Base-by-base conservation (phyloP, 2,888 invertebrate species). In the Microplitis deprimator region DNA sequence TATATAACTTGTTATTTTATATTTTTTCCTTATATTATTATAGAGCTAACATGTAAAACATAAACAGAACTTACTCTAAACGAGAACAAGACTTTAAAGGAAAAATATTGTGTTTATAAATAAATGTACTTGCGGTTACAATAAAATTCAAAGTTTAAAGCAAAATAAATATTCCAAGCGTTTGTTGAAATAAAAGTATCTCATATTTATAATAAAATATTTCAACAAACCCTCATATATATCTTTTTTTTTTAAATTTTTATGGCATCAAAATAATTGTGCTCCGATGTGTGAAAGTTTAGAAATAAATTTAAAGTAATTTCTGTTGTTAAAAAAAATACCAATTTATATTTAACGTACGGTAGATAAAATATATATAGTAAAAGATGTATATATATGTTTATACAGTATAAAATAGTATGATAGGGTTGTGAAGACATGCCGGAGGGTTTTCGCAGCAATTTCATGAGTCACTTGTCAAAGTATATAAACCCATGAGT, bases 401-500 rank as follows among this genome's bases (percentile, higher is more conserved):
- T 29, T 65, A 29, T 29, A 29, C 65, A 4, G 29, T 29, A 65
- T 65, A 29, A 65, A 65, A 29, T 65, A 29, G 65, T 20, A 65
- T 10, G 20, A 65, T 29, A 13, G 29, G 29, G 65, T 65, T 65
- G 65, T 65, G 65, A 65, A 29, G 65, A 65, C 20, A 65, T 29
- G 10, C 20, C 10, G 29, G 10, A 65, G 29, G 65, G 65, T 65
- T 50, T 50, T 50, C 10, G 68, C 65, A 38, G 39, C 79, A 81
- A 83, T 83, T 81, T 85, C 83, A 84, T 84, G 85, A 81, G 75
- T 82, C 81, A 79, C 82, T 83, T 83, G 84, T 85, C 84, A 84
- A 84, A 84, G 84, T 50, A 50, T 50, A 50, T 50, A 50, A 50
- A 50, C 50, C 13, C 50, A 10, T 50, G 10, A 50, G 50, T 50